Evolutionary conservation across 2,113 vertebrate species (phyloP).

Genomic region (Paramormyrops kingsleyae): DNA sequence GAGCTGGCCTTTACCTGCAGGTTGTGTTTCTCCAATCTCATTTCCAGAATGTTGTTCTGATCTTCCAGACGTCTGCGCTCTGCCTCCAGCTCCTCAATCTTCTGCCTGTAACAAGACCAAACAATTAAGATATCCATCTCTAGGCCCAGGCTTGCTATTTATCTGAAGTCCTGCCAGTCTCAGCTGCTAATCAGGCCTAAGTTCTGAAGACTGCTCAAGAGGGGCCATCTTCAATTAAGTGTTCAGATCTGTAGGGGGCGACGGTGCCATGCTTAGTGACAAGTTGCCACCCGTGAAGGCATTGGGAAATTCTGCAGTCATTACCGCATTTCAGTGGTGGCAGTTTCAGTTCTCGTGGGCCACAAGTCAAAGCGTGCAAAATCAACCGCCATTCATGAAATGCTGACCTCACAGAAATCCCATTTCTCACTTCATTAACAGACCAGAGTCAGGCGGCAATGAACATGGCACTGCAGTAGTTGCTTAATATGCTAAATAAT

Average conservation of each 20-base stretch:
- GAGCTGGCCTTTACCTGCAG: conserved; percentile 66
- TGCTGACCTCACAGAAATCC: background rate
- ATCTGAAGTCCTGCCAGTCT: background rate
- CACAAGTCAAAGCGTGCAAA: background rate
- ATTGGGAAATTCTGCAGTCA: background rate
- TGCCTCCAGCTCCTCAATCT: conserved; percentile 84
- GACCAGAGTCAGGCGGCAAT: background rate
- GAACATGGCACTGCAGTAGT: background rate
- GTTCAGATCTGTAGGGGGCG: background rate
- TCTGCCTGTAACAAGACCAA: conserved; percentile 61
- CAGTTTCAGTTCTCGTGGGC: background rate
- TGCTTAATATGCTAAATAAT: background rate
- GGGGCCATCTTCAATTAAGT: background rate
- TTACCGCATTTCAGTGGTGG: background rate
- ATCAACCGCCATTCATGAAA: background rate
- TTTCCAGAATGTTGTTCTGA: conserved; percentile 73
- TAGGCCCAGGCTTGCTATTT: background rate
- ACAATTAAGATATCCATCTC: conserved; percentile 6
- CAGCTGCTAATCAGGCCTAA: background rate
- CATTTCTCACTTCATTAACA: background rate
- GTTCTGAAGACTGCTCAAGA: background rate
- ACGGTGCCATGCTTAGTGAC: background rate
- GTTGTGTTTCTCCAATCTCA: conserved; percentile 76
- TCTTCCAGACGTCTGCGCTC: conserved; percentile 76
- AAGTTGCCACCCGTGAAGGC: background rate